Base-by-base conservation (phyloP, 2,888 invertebrate species). In the Agriopis leucophaearia region DNA sequence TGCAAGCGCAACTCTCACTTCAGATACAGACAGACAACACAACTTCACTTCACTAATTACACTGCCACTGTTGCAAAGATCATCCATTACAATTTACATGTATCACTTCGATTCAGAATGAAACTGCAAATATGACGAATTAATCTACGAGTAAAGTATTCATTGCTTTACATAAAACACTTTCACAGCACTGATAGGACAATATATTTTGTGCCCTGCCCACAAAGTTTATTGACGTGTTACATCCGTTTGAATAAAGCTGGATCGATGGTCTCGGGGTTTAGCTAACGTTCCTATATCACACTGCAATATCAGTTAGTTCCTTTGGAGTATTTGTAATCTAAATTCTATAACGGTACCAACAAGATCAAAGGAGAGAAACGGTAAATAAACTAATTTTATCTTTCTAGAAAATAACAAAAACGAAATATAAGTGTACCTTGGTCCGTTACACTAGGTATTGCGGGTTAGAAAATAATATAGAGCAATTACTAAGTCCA, bases 361-460 rank as follows among this genome's bases (percentile, higher is more conserved):
- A 83, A 84, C 83, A 86, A 86, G 81, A 85, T 78, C 82, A 81
- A 82, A 81, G 78, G 80, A 80, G 73, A 82, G 81, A 85, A 89
- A 91, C 90, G 85, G 91, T 92, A 92, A 91, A 93, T 91, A 93
- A 91, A 92, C 89, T 83, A 87, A 88, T 85, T 88, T 80, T 82
- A 81, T 81, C 76, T 77, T 78, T 84, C 72, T 74, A 75, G 69
- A 79, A 80, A 84, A 84, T 81, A 86, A 83, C 84, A 89, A 87
- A 82, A 84, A 78, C 78, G 85, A 95, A 95, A 95, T 94, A 94
- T 85, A 81, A 78, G 82, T 94, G 89, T 95, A 96, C 96, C 96
- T 96, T 96, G 96, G 96, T 96, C 96, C 96, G 96, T 96, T 95
- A 96, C 95, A 95, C 95, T 96, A 95, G 95, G 95, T 96, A 94